phyloP scores from a whole-genome alignment of 2,888 invertebrate species.

The Nemurella pictetii region DNA sequence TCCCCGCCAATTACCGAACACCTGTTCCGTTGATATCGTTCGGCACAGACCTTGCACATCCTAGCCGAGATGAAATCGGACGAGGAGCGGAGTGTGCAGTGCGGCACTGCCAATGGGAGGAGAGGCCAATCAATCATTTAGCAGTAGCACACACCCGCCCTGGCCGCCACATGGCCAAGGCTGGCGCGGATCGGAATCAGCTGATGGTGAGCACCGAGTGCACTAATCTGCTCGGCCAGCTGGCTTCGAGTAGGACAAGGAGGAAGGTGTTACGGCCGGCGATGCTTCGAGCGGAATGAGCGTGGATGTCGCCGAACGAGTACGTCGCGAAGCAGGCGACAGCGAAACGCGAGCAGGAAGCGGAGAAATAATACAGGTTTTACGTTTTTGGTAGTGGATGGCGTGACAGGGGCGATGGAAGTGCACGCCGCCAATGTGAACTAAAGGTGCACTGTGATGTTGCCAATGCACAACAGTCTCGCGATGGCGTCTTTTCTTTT shows the following conservation, averaged over 20 bases:
- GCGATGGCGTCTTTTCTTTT: neutral
- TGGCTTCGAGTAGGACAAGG: neutral
- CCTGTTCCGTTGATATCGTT: slow-evolving; percentile 2
- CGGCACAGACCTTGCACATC: neutral
- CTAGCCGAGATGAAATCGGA: neutral
- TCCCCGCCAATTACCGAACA: neutral
- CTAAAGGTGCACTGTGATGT: neutral
- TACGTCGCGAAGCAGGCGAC: neutral
- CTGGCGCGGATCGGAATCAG: neutral
- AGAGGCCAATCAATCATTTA: neutral
- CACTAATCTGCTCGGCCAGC: neutral
- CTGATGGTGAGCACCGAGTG: neutral
- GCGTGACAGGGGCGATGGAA: neutral
- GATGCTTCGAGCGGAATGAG: neutral
- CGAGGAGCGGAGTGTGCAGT: too few relatives aligned
- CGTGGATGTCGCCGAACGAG: neutral
- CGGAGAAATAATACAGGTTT: neutral
- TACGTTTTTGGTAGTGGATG: neutral
- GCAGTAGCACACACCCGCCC: too few relatives aligned
- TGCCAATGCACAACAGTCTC: too few relatives aligned
- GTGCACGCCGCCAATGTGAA: neutral
- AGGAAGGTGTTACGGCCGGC: neutral
- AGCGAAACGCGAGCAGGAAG: neutral
- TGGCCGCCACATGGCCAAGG: neutral
- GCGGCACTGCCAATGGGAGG: neutral